Evolutionary conservation across 2,888 invertebrate genomes (phyloP), one percentile per base, ranked within the genome.

Genomic region (Drosophila acutilabella): DNA sequence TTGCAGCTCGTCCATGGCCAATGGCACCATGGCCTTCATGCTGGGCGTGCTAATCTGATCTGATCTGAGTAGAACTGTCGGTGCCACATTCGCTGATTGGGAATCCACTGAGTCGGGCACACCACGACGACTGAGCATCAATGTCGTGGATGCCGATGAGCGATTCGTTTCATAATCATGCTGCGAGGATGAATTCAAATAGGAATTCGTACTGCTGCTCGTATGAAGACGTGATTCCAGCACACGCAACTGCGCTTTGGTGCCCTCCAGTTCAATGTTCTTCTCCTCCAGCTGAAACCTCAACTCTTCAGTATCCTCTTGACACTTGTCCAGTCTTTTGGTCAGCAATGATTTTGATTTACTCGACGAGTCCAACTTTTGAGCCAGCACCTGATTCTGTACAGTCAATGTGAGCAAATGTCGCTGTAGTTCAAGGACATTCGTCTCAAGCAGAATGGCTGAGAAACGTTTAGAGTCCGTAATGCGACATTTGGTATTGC

Each of bases 281-380:
- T 95, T 95, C 92, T 97, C 96, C 92, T 96, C 96, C 83, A 97
- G 92, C 96, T 97, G 81, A 93, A 97, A 96, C 90, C 95, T 95
- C 89, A 97, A 94, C 92, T 97, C 96, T 78, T 97, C 96, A 78
- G 96, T 96, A 89, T 96, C 95, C 83, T 97, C 97, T 85, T 94
- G 94, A 74, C 95, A 95, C 87, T 95, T 95, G 88, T 96, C 96
- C 85, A 97, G 87, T 93, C 94, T 93, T 92, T 95, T 93, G 89
- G 94, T 89, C 79, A 97, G 93, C 78, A 93, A 93, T 61, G 94
- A 93, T 86, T 95, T 95, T 81, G 95, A 94, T 89, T 94, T 95
- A 71, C 95, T 93, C 77, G 95, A 94, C 74, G 94, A 94, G 81
- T 95, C 95, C 89, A 97, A 92, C 92, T 95, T 94, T 89, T 95